Percentiles rank a stretch among this genome's conserved stretches.
Evolutionary conservation across 2,888 invertebrate genomes (phyloP).

Genomic region (Protophormia terraenovae): DNA sequence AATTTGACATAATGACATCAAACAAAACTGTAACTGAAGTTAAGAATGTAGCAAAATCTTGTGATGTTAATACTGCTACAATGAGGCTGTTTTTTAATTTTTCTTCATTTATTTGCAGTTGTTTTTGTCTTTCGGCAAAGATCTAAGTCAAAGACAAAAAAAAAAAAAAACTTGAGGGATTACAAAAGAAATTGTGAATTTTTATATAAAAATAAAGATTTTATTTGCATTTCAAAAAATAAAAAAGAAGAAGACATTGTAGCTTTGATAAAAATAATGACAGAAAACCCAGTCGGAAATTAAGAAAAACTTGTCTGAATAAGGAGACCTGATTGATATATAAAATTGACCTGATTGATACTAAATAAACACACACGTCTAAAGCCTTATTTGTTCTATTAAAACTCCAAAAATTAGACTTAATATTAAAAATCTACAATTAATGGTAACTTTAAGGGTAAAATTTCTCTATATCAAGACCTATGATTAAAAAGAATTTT

Average conservation of each 20-base stretch:
- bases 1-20: slow-evolving; percentile 64
- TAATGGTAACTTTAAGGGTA: no score
- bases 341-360: no score
- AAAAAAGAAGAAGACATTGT: background rate
- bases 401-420: no score
- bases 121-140: slow-evolving; percentile 55
- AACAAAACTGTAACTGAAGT: slow-evolving; percentile 47
- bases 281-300: background rate
- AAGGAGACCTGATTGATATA: no score
- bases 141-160: slow-evolving; percentile 11
- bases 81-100: slow-evolving; percentile 21
- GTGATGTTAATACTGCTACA: background rate
- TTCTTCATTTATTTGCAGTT: slow-evolving; percentile 35
- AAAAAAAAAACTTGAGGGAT: slow-evolving; percentile 25
- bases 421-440: no score
- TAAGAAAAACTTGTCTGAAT: no score
- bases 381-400: no score
- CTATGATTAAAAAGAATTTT: no score
- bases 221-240: slow-evolving; percentile 20
- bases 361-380: no score
- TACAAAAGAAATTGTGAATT: slow-evolving; percentile 49
- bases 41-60: slow-evolving; percentile 55
- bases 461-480: no score
- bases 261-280: slow-evolving; percentile 31
- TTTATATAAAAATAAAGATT: slow-evolving; percentile 45